Evolutionary conservation across 2,797 vertebrate genomes (phyloP), one percentile per base, ranked within the genome.

Genomic region (Enteromius mattozi): DNA sequence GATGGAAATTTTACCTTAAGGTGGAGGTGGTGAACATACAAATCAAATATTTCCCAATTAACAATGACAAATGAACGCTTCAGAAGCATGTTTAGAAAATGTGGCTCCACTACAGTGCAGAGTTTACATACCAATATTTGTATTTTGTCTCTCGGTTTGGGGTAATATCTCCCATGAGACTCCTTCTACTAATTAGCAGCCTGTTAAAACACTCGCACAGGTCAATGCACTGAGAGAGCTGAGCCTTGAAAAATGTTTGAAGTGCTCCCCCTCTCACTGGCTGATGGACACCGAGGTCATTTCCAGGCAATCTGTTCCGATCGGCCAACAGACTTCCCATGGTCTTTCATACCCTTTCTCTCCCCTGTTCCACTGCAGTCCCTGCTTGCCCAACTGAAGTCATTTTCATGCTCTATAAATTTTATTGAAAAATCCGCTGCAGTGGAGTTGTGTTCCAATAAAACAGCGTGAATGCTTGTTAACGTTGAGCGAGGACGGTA

Each of bases 381-480:
- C 77, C 65, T 56, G 77, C 51, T 49, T 10, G 59, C 80, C 47
- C 56, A 81, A 79, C 90, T 88, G 88, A 91, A 95, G 89, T 88
- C 85, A 66, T 92, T 92, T 93, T 91, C 90, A 92, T 88, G 92
- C 90, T 92, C 90, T 90, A 90, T 93, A 93, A 91, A 93, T 92
- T 92, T 95, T 86, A 94, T 91, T 87, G 90, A 90, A 86, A 93
- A 92, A 91, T 92, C 91, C 90, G 89, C 92, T 88, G 91, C 47
- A 2, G 89, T 87, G 66, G 66, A 83, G 63, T 71, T 82, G 82
- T 69, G 74, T 86, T 87, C 80, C 82, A 49, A 78, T 90, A 89
- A 92, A 14, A 10, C 89, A 86, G 88, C 87, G 6, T 91, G 90
- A 89, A 90, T 88, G 59, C 91, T 91, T 89, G 84, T 93, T 88